Conservation (phyloP, 1,140 invertebrate species). For the Danaus melanippus region DNA sequence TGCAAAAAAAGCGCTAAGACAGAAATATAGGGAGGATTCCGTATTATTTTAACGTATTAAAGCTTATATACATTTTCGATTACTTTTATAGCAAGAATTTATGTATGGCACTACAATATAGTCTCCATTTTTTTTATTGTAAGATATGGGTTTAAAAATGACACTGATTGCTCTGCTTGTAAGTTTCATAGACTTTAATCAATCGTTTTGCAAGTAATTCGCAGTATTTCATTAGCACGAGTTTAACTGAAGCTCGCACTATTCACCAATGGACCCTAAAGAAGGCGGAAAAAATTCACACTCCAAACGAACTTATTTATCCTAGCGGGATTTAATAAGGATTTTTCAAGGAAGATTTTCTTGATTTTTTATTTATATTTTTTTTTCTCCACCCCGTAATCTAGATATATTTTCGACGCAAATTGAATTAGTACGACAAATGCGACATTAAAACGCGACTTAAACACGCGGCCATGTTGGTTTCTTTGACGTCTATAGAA, state of each 20-base stretch:
- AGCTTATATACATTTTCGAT: too few relatives aligned
- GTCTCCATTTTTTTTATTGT: too few relatives aligned
- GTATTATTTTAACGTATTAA: constrained; percentile 5
- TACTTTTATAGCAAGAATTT: too few relatives aligned
- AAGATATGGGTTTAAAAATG: too few relatives aligned
- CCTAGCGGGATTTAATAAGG: constrained; percentile 64
- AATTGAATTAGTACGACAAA: constrained; percentile 54
- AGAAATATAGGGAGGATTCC: constrained; percentile 13
- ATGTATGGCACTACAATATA: too few relatives aligned
- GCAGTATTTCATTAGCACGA: too few relatives aligned
- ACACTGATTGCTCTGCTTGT: too few relatives aligned
- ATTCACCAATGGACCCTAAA: constrained; percentile 19
- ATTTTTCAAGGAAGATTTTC: constrained; percentile 59
- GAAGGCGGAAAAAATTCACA: constrained; percentile 33
- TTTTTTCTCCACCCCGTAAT: constrained; percentile 45
- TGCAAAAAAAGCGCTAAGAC: constrained; percentile 38
- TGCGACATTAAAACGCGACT: background rate
- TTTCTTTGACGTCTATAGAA: too few relatives aligned
- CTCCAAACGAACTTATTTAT: constrained; percentile 68
- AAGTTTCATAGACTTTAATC: too few relatives aligned
- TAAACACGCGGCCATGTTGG: too few relatives aligned
- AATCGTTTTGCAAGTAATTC: too few relatives aligned
- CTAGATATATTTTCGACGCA: constrained; percentile 50
- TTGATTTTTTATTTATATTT: constrained; percentile 47
- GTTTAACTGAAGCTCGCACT: background rate